Percentiles rank a stretch among this genome's conserved stretches.
phyloP scores from a whole-genome alignment of 2,113 vertebrate genomes.

The Melanocharis versteri region DNA sequence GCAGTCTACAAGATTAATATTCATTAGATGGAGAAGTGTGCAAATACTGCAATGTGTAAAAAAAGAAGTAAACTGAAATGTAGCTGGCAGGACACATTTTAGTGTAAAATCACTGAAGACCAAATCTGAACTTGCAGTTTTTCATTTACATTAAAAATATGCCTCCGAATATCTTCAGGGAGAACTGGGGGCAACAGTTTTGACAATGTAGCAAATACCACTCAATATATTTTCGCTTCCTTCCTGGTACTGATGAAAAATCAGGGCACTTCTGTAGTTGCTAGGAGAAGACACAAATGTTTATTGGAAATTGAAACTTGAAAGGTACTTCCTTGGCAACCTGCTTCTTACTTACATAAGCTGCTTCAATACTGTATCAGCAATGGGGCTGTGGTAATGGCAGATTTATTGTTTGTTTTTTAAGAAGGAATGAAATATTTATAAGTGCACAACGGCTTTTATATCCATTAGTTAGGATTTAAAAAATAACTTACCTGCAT shows the following conservation, averaged over 20 bases:
- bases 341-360: not conserved
- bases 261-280: not conserved
- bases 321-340: not conserved
- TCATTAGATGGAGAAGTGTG: not conserved
- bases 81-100: not conserved
- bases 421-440: not conserved
- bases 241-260: not conserved
- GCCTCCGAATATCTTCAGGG: not conserved
- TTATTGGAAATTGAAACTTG: not conserved
- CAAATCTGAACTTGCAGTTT: not conserved
- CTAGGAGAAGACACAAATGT: constrained; percentile 3
- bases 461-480: not conserved
- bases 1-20: not conserved
- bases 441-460: not conserved
- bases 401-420: not conserved
- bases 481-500: not conserved
- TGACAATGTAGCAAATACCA: not conserved
- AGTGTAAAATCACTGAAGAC: not conserved
- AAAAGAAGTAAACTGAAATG: not conserved
- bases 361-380: not conserved
- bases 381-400: not conserved
- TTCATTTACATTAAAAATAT: not conserved
- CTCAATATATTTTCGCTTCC: not conserved
- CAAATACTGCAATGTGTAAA: not conserved
- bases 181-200: not conserved